Evolutionary conservation across 2,888 invertebrate species (phyloP).

Genomic region (Cacoxenus indagator): DNA sequence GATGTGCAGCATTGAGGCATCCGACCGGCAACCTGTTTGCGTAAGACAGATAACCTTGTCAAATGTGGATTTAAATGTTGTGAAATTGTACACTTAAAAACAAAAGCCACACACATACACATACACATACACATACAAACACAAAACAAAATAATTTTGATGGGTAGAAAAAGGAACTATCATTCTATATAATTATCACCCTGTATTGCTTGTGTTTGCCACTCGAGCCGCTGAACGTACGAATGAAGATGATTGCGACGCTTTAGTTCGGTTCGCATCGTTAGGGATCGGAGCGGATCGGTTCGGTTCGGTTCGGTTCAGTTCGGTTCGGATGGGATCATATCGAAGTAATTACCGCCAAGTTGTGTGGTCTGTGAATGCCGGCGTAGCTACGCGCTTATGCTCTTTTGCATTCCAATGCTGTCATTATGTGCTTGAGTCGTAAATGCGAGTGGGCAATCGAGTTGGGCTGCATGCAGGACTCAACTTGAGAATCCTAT

Average conservation of each 20-base stretch:
- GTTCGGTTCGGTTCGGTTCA: background rate
- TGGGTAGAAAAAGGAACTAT: conserved; percentile 52
- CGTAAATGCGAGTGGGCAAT: background rate
- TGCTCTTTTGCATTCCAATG: background rate
- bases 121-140: conserved; percentile 36
- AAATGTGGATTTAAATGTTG: conserved; percentile 62
- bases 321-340: background rate
- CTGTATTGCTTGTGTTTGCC: conserved; percentile 21
- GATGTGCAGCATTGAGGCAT: conserved; percentile 24
- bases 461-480: background rate
- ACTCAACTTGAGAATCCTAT: too few species aligned
- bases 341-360: background rate
- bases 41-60: conserved; percentile 36
- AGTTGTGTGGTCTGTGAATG: conserved; percentile 1
- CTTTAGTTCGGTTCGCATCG: background rate
- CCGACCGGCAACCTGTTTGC: conserved; percentile 41
- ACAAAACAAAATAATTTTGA: conserved; percentile 3
- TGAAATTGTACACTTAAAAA: conserved; percentile 64
- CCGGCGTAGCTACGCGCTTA: background rate
- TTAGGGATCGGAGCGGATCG: background rate
- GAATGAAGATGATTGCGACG: background rate
- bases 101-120: conserved; percentile 52
- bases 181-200: conserved; percentile 62
- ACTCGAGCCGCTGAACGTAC: conserved; percentile 23
- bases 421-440: conserved; percentile 19